Base-by-base conservation (phyloP, 1,140 invertebrate genomes). In the Eriocheir sinensis region DNA sequence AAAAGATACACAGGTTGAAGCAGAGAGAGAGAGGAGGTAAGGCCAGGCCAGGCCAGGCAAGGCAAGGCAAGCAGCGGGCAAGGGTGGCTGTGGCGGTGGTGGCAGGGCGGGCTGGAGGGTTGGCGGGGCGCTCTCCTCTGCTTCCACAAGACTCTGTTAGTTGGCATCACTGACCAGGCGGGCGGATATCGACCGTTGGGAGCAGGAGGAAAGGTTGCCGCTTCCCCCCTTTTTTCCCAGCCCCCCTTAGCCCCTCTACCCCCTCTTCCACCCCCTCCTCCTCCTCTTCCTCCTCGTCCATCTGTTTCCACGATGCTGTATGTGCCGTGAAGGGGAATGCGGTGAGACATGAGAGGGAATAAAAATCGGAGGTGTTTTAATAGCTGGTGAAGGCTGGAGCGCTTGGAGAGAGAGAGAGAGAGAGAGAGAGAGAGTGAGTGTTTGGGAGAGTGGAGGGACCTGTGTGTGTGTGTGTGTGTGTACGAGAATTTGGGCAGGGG, bases 161-260 rank as follows among this genome's bases (percentile, higher is more conserved):
- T 94, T 94, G 93, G 93, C 93, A 94, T 94, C 93, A 94, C 93
- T 90, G 93, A 79, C 93, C 88, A 93, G 91, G 91, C 91, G 86
- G 93, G 93, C 93, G 93, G 93, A 94, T 94, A 94, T 94, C 93
- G 93, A 94, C 93, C 93, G 93, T 94, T 94, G 93, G 93, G 93
- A 94, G 48, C 86, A 79, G 93, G 93, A 79, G 93, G 93, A 94
- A 94, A 94, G 93, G 93, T 94, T 94, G 93, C 93, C 93, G 93
- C 93, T 72, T 94, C 83, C 44, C 93, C 80, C 89, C 89, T 93
- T 94, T 94, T 94, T 86, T 72, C 44, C 93, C n/a, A n/a, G n/a
- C n/a, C n/a, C n/a, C n/a, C n/a, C n/a, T n/a, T n/a, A n/a, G n/a
- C n/a, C n/a, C n/a, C n/a, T n/a, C n/a, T n/a, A n/a, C 44, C 93